These are phyloP conservation scores for Oryzias celebensis DNA, from an alignment of 2,113 vertebrate species.

Conservation along the genomic window DNA sequence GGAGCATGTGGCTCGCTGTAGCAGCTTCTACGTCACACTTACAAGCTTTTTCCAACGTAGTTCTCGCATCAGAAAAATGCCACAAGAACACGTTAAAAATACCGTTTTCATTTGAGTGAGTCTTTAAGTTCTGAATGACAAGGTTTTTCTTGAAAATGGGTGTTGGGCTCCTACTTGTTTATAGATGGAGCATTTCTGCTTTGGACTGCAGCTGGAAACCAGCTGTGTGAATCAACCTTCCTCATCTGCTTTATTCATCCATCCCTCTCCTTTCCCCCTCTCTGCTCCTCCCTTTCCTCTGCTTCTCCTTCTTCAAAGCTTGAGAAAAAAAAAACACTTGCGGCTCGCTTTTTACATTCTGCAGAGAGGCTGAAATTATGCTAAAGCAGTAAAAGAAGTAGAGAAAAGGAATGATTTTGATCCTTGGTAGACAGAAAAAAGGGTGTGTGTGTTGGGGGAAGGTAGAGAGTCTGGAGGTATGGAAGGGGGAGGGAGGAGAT, in stretches of 20 bases:
- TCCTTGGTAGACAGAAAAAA: conserved; percentile 14
- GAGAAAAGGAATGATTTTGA: conserved; percentile 23
- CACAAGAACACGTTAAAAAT: no score
- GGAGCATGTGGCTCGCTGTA: no score
- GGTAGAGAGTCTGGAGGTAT: conserved; percentile 32
- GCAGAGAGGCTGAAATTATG: conserved; percentile 14
- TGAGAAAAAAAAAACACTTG: conserved; percentile 74
- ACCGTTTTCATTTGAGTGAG: no score
- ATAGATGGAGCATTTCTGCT: conserved; percentile 52
- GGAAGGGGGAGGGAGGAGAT: conserved; percentile 29
- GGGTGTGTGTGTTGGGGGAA: conserved; percentile 1
- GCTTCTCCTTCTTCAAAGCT: conserved; percentile 41
- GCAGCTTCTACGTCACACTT: no score
- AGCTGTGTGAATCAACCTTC: conserved; percentile 81
- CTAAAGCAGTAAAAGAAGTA: conserved; percentile 7
- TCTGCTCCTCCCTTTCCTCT: conserved; percentile 39
- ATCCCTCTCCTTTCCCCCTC: conserved; percentile 51
- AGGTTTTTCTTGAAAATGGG: conserved; percentile 39
- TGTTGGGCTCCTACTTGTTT: conserved; percentile 66
- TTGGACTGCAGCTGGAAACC: conserved; percentile 80
- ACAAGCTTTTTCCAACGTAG: no score
- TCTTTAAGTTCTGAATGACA: not conserved
- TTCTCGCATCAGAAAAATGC: no score
- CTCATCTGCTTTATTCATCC: conserved; percentile 72
- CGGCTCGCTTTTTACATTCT: conserved; percentile 55